These are phyloP conservation scores for Drosophila greeni DNA, from an alignment of 2,888 invertebrate species.

Conservation along the genomic window DNA sequence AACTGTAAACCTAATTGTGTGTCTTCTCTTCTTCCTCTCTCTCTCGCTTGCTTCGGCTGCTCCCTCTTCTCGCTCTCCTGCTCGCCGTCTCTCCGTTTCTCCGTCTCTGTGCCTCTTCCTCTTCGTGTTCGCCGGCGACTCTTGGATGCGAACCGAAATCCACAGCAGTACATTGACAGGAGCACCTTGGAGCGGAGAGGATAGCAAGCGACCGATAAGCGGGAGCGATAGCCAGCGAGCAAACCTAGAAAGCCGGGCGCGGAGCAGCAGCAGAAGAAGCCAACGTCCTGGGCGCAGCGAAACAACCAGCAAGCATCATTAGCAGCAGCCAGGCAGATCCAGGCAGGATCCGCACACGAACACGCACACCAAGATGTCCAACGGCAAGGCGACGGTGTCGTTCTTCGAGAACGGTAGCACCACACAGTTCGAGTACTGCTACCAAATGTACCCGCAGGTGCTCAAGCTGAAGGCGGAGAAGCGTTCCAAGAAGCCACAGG, in stretches of 20 bases:
- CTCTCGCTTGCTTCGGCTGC: constrained; percentile 45
- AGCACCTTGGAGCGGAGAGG: constrained; percentile 28
- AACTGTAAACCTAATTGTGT: constrained; percentile 67
- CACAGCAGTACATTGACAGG: constrained; percentile 37
- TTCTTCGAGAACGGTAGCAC: constrained; percentile 95
- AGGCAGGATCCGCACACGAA: constrained; percentile 8
- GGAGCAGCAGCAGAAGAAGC: constrained; percentile 6
- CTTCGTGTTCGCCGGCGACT: constrained; percentile 25
- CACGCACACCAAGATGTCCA: constrained; percentile 67
- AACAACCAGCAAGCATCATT: constrained; percentile 15
- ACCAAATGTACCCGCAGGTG: constrained; percentile 94
- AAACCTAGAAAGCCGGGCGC: constrained; percentile 20
- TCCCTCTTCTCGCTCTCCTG: constrained; percentile 11
- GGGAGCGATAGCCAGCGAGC: constrained; percentile 17
- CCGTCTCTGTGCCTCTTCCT: constrained; percentile 17
- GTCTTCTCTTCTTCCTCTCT: constrained; percentile 39
- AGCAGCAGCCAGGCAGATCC: constrained; percentile 10
- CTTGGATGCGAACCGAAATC: constrained; percentile 13
- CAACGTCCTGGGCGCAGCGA: constrained; percentile 21
- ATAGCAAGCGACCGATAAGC: constrained; percentile 21
- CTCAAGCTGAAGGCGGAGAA: constrained; percentile 93
- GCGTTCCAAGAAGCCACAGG: constrained; percentile 95
- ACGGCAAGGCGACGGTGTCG: constrained; percentile 84
- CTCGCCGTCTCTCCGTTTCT: constrained; percentile 14
- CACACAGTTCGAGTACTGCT: constrained; percentile 83